Percentiles rank a stretch among this genome's conserved stretches.
These are phyloP conservation scores for Germaria angustata DNA, from an alignment of 2,888 invertebrate genomes.

Conservation along the genomic window DNA sequence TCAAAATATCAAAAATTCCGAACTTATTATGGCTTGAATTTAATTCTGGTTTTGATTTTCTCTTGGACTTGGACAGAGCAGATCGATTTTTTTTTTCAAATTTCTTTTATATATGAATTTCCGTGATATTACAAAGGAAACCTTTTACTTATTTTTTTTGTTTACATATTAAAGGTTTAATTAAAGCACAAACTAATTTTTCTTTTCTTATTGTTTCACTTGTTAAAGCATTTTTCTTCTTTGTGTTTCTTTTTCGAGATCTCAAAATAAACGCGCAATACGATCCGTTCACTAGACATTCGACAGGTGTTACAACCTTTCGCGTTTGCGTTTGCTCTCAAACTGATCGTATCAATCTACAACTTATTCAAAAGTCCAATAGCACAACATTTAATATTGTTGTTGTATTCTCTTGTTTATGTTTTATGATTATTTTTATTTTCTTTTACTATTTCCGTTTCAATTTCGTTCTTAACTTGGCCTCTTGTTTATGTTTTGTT, in stretches of 20 bases:
- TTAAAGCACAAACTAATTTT: too few relatives aligned
- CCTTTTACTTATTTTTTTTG: background rate
- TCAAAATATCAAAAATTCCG: constrained; percentile 23
- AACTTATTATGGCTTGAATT: constrained; percentile 23
- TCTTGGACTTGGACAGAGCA: constrained; percentile 26
- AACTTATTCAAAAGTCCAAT: constrained; percentile 49
- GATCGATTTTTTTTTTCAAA: background rate
- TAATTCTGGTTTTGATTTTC: constrained; percentile 5
- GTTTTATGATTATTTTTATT: constrained; percentile 23
- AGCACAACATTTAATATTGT: constrained; percentile 33
- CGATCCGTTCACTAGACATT: constrained; percentile 41
- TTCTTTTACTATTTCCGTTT: constrained; percentile 66
- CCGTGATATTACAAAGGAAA: background rate
- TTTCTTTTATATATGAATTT: background rate
- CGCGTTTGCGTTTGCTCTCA: constrained; percentile 78
- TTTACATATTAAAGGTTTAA: too few relatives aligned
- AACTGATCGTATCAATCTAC: constrained; percentile 73
- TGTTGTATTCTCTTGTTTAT: constrained; percentile 21
- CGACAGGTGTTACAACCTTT: constrained; percentile 78
- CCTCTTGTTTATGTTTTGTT: background rate
- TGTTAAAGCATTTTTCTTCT: too few relatives aligned
- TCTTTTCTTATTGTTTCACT: too few relatives aligned
- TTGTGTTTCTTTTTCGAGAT: background rate
- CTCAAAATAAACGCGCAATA: background rate
- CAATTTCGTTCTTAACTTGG: constrained; percentile 57